These are phyloP conservation scores for Hesperia comma DNA, from an alignment of 2,888 invertebrate genomes.

Conservation along the genomic window DNA sequence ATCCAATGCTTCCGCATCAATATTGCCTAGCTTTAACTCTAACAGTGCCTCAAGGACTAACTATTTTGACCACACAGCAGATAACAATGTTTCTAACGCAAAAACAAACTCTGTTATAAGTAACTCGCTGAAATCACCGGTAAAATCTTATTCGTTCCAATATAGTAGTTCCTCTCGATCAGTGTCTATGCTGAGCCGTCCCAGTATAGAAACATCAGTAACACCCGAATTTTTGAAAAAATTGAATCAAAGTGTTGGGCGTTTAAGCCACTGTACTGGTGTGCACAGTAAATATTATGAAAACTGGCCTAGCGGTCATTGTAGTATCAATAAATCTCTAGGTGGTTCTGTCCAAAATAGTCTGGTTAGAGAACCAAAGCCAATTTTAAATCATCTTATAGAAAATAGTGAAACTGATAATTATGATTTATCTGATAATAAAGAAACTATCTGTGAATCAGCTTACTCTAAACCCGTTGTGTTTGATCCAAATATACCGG, in stretches of 20 bases:
- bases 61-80: conserved; percentile 8
- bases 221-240: not conserved
- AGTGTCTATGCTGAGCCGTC: not conserved
- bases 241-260: not conserved
- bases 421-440: not conserved
- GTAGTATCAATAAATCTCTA: conserved; percentile 1
- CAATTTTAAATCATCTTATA: conserved; percentile 2
- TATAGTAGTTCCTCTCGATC: not conserved
- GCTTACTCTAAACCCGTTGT: conserved; percentile 8
- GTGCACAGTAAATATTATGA: not conserved
- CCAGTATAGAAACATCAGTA: not conserved
- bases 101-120: conserved; percentile 1
- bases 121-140: not conserved
- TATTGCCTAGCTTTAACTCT: conserved; percentile 39
- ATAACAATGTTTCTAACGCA: conserved; percentile 36
- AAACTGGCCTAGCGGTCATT: not conserved
- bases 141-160: not conserved
- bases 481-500: not conserved
- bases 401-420: not conserved
- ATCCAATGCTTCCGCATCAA: conserved; percentile 28
- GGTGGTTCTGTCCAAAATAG: not conserved
- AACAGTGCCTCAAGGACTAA: conserved; percentile 42
- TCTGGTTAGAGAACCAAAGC: not conserved
- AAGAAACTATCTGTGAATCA: not conserved
- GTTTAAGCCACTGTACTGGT: not conserved